Conservation (phyloP, 2,888 invertebrate genomes). For the Scotopteryx bipunctaria region DNA sequence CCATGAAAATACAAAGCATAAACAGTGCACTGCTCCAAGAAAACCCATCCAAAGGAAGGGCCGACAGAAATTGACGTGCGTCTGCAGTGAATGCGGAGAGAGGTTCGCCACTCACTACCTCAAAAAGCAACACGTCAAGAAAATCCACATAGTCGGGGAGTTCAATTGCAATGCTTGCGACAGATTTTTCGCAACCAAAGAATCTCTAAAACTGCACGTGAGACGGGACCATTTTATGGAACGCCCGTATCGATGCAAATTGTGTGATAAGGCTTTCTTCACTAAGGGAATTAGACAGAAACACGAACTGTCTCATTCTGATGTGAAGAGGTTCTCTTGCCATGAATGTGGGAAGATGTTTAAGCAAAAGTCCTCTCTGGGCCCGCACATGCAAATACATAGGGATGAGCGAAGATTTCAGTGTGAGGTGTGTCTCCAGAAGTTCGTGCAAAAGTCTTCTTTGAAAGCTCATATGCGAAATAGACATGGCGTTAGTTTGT, state of each 20-base stretch:
- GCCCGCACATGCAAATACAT: constrained; percentile 45
- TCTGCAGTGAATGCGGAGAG: constrained; percentile 45
- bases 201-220: constrained; percentile 42
- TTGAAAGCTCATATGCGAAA: constrained; percentile 66
- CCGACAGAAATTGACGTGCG: not conserved
- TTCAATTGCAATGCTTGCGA: constrained; percentile 58
- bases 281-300: constrained; percentile 33
- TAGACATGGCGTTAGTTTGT: constrained; percentile 41
- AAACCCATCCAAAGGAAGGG: not conserved
- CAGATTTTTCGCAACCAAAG: constrained; percentile 43
- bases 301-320: constrained; percentile 51
- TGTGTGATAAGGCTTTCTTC: constrained; percentile 54
- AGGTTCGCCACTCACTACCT: constrained; percentile 46
- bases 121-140: constrained; percentile 46
- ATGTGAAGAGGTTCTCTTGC: constrained; percentile 46
- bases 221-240: constrained; percentile 55
- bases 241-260: constrained; percentile 45
- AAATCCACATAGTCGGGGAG: constrained; percentile 45
- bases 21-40: not conserved
- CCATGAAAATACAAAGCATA: not conserved
- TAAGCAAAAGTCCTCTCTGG: not conserved
- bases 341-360: constrained; percentile 52
- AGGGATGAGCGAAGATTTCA: constrained; percentile 32
- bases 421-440: constrained; percentile 40
- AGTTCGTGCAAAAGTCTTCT: constrained; percentile 58